Percentiles rank a stretch among this genome's conserved stretches.
Evolutionary conservation across 2,888 invertebrate species (phyloP).

Genomic region (Coleophora flavipennella): DNA sequence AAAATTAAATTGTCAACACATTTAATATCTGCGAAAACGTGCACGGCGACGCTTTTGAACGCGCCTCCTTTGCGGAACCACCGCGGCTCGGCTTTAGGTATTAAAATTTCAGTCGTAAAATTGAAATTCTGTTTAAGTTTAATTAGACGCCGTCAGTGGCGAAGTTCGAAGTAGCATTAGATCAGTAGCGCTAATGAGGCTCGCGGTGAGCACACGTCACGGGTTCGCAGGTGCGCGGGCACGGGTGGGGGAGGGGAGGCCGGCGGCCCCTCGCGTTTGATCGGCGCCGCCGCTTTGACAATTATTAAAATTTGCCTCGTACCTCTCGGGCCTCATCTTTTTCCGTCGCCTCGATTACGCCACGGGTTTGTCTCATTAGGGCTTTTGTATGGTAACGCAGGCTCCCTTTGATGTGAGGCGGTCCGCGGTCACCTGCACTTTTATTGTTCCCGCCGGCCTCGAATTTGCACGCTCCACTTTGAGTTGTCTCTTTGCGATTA

Average conservation of each 20-base stretch:
- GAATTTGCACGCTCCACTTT: constrained; percentile 69
- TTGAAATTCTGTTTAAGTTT: constrained; percentile 69
- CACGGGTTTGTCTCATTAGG: constrained; percentile 73
- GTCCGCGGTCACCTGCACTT: constrained; percentile 65
- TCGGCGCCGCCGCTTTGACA: constrained; percentile 74
- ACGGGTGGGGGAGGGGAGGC: constrained; percentile 20
- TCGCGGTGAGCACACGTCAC: constrained; percentile 64
- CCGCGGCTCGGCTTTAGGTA: constrained; percentile 63
- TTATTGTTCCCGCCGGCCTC: constrained; percentile 62
- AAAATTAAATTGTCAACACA: constrained; percentile 74
- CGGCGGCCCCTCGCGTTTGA: constrained; percentile 57
- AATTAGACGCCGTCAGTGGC: constrained; percentile 56
- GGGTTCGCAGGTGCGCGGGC: constrained; percentile 34
- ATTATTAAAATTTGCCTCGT: constrained; percentile 75
- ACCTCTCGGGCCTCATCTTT: constrained; percentile 71
- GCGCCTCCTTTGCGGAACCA: constrained; percentile 57
- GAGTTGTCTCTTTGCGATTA: constrained; percentile 61
- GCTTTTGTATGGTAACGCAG: constrained; percentile 70
- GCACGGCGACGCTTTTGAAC: constrained; percentile 68
- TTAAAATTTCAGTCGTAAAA: constrained; percentile 67
- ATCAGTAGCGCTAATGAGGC: constrained; percentile 69
- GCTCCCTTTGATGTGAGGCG: constrained; percentile 51
- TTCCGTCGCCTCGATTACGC: constrained; percentile 72
- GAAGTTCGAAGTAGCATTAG: constrained; percentile 66
- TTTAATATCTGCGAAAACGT: constrained; percentile 74